Percentiles rank a stretch among this genome's conserved stretches.
phyloP scores from a whole-genome alignment of 2,113 vertebrate species.

The Cathartes aura region DNA sequence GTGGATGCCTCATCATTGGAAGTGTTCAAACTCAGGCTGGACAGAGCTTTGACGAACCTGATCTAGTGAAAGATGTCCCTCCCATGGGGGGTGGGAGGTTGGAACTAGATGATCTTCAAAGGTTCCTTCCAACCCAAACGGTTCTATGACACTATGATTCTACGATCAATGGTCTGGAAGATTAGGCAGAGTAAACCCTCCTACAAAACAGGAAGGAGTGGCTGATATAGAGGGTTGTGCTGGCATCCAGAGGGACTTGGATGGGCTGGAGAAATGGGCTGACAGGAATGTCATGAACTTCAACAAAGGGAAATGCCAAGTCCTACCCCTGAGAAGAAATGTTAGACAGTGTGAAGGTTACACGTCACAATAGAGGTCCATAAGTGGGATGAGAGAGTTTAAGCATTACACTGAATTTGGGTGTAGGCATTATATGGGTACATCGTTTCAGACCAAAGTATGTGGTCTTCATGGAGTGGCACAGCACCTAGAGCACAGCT shows the following conservation, averaged over 20 bases:
- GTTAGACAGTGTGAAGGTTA: background rate
- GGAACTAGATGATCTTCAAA: background rate
- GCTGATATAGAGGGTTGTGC: background rate
- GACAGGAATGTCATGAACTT: background rate
- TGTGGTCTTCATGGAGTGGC: background rate
- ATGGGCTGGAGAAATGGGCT: background rate
- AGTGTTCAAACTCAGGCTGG: background rate
- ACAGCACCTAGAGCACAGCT: background rate
- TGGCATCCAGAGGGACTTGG: background rate
- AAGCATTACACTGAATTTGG: background rate
- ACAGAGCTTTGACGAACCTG: background rate
- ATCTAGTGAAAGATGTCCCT: background rate
- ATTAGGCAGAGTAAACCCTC: background rate
- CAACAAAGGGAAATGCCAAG: background rate
- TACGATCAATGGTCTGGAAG: background rate
- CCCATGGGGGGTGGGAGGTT: accelerated
- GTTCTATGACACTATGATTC: background rate
- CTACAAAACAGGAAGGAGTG: background rate
- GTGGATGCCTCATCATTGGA: background rate
- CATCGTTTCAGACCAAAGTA: background rate
- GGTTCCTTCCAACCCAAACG: background rate
- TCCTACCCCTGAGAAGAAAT: background rate
- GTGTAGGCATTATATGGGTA: background rate
- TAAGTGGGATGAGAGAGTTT: background rate
- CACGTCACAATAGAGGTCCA: background rate